These are phyloP conservation scores for Aphelenchoides besseyi DNA, from an alignment of 1,140 invertebrate species.

Conservation along the genomic window DNA sequence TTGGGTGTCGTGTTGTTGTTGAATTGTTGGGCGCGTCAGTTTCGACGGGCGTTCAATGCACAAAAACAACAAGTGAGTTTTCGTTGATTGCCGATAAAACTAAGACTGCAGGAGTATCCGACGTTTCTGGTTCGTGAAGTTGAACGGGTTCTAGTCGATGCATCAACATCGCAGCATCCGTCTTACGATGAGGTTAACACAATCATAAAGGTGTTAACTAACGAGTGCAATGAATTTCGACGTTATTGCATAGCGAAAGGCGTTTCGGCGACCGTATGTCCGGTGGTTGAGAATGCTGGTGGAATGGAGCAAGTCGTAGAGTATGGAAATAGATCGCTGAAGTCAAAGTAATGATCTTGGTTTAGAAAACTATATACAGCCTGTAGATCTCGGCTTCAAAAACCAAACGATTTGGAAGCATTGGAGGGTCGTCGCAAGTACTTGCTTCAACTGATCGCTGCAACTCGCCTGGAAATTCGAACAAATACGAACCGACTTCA, in stretches of 20 bases:
- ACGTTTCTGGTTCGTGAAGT: constrained; percentile 31
- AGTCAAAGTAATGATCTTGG: no score
- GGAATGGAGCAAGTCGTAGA: constrained; percentile 37
- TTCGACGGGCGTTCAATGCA: constrained; percentile 1
- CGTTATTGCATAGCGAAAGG: constrained; percentile 44
- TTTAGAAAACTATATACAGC: constrained; percentile 39
- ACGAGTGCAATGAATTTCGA: constrained; percentile 47
- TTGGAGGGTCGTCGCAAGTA: constrained; percentile 32
- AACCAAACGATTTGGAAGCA: constrained; percentile 31
- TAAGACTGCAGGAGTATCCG: constrained; percentile 20
- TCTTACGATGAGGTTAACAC: constrained; percentile 20
- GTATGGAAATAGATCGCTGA: constrained; percentile 23
- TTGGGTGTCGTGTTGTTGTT: constrained; percentile 44
- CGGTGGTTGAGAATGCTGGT: constrained; percentile 1
- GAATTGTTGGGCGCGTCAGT: constrained; percentile 34
- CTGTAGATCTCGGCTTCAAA: constrained; percentile 26
- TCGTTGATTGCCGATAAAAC: background rate
- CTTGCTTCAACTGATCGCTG: constrained; percentile 39
- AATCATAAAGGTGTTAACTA: constrained; percentile 33
- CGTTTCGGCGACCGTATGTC: constrained; percentile 29
- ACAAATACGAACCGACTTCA: constrained; percentile 48
- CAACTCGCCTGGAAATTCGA: constrained; percentile 37
- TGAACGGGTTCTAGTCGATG: constrained; percentile 14
- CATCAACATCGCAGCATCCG: background rate
- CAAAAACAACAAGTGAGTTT: constrained; percentile 23